phyloP scores from a whole-genome alignment of 1,140 invertebrate species.

The Neomicropteryx cornuta region DNA sequence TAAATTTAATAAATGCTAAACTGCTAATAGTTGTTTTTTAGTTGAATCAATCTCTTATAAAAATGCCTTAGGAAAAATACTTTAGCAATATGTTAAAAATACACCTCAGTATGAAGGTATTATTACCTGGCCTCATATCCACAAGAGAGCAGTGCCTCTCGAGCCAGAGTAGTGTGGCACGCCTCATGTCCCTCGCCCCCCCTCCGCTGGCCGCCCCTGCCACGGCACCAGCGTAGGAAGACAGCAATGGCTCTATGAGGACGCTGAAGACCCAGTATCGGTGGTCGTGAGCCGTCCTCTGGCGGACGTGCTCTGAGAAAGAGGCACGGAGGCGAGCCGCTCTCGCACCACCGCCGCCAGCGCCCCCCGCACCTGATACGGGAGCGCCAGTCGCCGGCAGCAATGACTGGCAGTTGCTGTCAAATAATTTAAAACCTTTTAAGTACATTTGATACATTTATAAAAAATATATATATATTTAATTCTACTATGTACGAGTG shows the following conservation, averaged over 20 bases:
- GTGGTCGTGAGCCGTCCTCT: constrained; percentile 84
- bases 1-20: too few relatives aligned
- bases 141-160: constrained; percentile 92
- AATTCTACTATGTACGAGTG: too few relatives aligned
- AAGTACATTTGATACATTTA: constrained; percentile 5
- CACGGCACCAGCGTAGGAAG: too few relatives aligned
- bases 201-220: too few relatives aligned
- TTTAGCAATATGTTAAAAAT: constrained; percentile 2
- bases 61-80: not conserved
- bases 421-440: constrained; percentile 23
- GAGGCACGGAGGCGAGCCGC: constrained; percentile 90
- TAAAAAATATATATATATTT: constrained; percentile 2
- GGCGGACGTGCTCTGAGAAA: constrained; percentile 85
- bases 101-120: constrained; percentile 1
- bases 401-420: constrained; percentile 83
- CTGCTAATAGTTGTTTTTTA: too few relatives aligned
- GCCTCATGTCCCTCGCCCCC: constrained; percentile 83
- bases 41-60: too few relatives aligned
- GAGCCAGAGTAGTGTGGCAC: constrained; percentile 85
- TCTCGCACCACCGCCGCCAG: constrained; percentile 78
- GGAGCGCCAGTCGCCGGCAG: constrained; percentile 92
- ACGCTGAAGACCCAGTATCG: constrained; percentile 98
- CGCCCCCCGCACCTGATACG: constrained; percentile 89
- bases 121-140: constrained; percentile 79
- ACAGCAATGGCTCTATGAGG: constrained; percentile 75